Base-by-base conservation (phyloP, 1,140 invertebrate genomes). In the Mactra quadrangularis region DNA sequence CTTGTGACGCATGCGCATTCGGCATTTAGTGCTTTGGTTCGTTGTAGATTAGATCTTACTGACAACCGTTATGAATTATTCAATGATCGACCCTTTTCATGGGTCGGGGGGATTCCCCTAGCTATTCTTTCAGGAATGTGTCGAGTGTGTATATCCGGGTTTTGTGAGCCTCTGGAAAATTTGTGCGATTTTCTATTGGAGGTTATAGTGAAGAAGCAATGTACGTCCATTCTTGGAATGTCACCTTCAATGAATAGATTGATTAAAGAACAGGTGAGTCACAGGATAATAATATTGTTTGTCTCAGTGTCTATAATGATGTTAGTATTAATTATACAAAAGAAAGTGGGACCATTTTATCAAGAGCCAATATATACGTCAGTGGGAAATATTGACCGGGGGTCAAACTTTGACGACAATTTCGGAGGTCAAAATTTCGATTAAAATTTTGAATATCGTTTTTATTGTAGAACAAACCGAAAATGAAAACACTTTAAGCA, bases 61-160 rank as follows among this genome's bases (percentile, higher is more conserved):
- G 35, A 59, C 22, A 0, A 3, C 11, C 15, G 22, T 22, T 29
- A 57, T 41, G 11, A 13, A 33, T 2, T 60, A 1, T 62, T 55
- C 41, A 66, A 68, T 29, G 75, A 78, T 22, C 45, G 62, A 19
- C 60, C 60, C 13, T 78, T 78, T 45, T 38, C 13, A 7, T 78
- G 59, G 59, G 38, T 78, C 17, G 62, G 60, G 11, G 75, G 75
- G 6, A 66, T 68, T 57, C 75, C 75, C 11, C 31, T 78, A 6
- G 25, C 38, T 19, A 31, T 78, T n/a, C 19, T 78, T 1, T 55
- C 60, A 13, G 75, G 75, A 3, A 25, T 33, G 15, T 64, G 4
- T 1, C 27, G 75, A 19, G 62, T 78, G 6, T 66, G 60, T 15
- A 4, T 38, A 19, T 76, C 55, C 4, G 72, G 72, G n/a, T 60